Base-by-base conservation (phyloP, 1,140 invertebrate species). In the Chlorops oryzae region DNA sequence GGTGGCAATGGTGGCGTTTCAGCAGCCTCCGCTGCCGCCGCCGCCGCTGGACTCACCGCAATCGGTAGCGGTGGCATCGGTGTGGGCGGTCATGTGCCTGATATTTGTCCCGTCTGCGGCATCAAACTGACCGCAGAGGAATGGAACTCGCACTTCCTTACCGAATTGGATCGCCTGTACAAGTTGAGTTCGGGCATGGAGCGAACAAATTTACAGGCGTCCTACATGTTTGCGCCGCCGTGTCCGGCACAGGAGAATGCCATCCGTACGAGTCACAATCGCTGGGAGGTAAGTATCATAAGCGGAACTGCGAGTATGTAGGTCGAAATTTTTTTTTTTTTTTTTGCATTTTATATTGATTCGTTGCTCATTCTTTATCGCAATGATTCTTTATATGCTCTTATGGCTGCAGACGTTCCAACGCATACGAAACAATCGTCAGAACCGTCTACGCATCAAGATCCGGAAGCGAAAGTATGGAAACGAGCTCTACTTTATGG, bases 381-480 rank as follows among this genome's bases (percentile, higher is more conserved):
- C n/a, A n/a, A n/a, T n/a, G n/a, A n/a, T n/a, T n/a, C n/a, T n/a
- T n/a, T n/a, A n/a, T n/a, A 32, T 54, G 4, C n/a, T n/a, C n/a
- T 34, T 12, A 12, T n/a, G n/a, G n/a, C n/a, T 43, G 1, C 15
- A 77, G 81, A 88, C 86, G 18, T 90, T 89, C 70, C 84, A 89
- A 67, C 76, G 88, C 57, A 87, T 92, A 53, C 82, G 86, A 59
- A 82, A 83, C 37, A 92, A 92, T 66, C 77, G 88, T 59, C 86
- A 89, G 61, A 82, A 84, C 54, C 74, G 84, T 24, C 56, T 77
- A 25, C 50, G 75, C 49, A 59, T 77, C 24, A 78, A 78, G 61
- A 73, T 77, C 12, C 65, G 84, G 21, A 85, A 86, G 62, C 75
- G 84, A 43, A 84, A 86, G 73, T 77, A 79, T 28, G 84, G 86